Base-by-base conservation (phyloP, 2,888 invertebrate species). In the Sarcophaga subvicina region DNA sequence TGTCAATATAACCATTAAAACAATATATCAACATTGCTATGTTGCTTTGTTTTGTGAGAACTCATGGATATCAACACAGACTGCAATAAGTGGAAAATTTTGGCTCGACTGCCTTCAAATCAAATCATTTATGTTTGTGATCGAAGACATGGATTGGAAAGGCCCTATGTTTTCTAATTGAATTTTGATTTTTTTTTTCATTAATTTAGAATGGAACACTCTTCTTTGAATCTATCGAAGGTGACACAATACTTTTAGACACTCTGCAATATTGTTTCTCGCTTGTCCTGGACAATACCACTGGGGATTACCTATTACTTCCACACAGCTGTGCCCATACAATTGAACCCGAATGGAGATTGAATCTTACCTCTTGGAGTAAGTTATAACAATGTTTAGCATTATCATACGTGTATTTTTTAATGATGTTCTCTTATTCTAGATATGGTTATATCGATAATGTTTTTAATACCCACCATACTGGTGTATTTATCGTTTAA, bases 361-460 rank as follows among this genome's bases (percentile, higher is more conserved):
- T 2, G 6, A 45, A 17, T 22, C 27, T 45, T 5, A 5, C 4
- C 6, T n/a, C 11, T 22, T 8, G 11, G 37, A 10, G 10, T 54
- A 17, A 6, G 22, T 63, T 27, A 20, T 64, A 12, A 2, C 4
- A 14, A 54, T 14, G 54, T 17, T 54, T 54, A 54, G 54, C 54
- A 54, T 54, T 8, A 17, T 14, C 17, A 54, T 54, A 17, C 17
- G 5, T 54, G 4, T 54, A 5, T 54, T 14, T 1, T 12, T 10
- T 20, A 49, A 63, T 27, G 3, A 60, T 63, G 5, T 72, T 49
- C 4, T n/a, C 12, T 20, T 54, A 8, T 54, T 78, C 37, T 93
- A 96, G 96, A 96, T 80, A 94, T 96, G 90, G 93, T 96, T 4
- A 93, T 96, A 14, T 96, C 96, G 0, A 94, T 96, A 72, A 96